Percentiles rank a stretch among this genome's conserved stretches.
Evolutionary conservation across 2,797 vertebrate species (phyloP).

Genomic region (Falco berigora): DNA sequence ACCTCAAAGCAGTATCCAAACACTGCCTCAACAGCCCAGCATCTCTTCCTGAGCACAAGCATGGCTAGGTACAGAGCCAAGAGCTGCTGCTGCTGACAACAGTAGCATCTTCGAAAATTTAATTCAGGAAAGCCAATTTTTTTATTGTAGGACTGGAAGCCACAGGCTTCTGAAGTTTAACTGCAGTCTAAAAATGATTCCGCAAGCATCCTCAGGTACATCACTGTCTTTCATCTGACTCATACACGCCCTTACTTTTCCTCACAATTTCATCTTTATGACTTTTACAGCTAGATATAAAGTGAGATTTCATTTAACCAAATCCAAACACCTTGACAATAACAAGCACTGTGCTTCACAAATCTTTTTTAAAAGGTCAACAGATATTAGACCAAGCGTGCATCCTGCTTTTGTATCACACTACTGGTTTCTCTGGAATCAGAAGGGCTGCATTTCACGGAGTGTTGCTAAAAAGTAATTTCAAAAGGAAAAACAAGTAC

Average conservation of each 20-base stretch:
- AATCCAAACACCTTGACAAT: not conserved
- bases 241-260: not conserved
- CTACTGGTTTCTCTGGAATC: not conserved
- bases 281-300: not conserved
- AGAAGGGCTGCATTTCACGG: not conserved
- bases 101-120: not conserved
- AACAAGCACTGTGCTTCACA: not conserved
- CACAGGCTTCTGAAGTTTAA: not conserved
- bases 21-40: not conserved
- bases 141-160: not conserved
- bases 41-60: not conserved
- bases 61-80: not conserved
- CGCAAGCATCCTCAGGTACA: not conserved
- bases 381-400: not conserved
- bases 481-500: not conserved
- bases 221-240: not conserved
- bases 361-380: not conserved
- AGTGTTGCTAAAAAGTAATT: not conserved
- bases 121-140: not conserved
- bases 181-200: not conserved
- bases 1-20: conserved; percentile 28
- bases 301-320: not conserved
- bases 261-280: not conserved
- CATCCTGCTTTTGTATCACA: not conserved
- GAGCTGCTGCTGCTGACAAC: not conserved